phyloP scores from a whole-genome alignment of 2,797 vertebrate species.

The Pseudotriccus pelzelni region DNA sequence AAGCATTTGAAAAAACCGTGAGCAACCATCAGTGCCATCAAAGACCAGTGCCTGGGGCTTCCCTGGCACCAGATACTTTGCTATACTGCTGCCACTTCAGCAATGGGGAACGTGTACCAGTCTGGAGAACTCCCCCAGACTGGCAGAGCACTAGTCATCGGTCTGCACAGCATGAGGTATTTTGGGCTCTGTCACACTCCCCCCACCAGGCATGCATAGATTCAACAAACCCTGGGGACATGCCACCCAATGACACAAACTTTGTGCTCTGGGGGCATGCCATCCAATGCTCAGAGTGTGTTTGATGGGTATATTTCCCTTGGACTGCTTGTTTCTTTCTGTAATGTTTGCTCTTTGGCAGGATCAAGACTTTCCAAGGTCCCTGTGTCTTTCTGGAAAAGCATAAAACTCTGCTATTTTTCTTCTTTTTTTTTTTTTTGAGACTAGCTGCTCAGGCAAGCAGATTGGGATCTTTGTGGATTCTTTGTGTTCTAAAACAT shows the following conservation, averaged over 20 bases:
- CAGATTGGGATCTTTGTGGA: not conserved
- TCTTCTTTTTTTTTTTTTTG: not conserved
- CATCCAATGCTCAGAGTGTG: accelerated
- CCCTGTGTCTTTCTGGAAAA: not conserved
- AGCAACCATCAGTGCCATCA: not conserved
- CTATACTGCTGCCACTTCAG: not conserved
- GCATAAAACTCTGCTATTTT: not conserved
- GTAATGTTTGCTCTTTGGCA: not conserved
- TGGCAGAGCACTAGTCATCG: not conserved
- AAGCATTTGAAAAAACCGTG: not conserved
- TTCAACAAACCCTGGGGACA: not conserved
- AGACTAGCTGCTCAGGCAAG: not conserved
- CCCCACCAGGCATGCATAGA: not conserved
- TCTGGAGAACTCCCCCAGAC: not conserved
- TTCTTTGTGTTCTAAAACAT: accelerated
- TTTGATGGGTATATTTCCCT: not conserved
- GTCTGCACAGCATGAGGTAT: accelerated
- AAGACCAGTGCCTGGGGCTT: not conserved
- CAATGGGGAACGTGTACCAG: not conserved
- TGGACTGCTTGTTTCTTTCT: not conserved
- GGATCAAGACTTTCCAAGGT: not conserved
- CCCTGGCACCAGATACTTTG: not conserved
- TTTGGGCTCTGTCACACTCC: not conserved
- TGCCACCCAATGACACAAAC: accelerated
- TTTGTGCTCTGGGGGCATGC: not conserved